Evolutionary conservation across 2,888 invertebrate genomes (phyloP).

Genomic region (Augochlorella aurata): DNA sequence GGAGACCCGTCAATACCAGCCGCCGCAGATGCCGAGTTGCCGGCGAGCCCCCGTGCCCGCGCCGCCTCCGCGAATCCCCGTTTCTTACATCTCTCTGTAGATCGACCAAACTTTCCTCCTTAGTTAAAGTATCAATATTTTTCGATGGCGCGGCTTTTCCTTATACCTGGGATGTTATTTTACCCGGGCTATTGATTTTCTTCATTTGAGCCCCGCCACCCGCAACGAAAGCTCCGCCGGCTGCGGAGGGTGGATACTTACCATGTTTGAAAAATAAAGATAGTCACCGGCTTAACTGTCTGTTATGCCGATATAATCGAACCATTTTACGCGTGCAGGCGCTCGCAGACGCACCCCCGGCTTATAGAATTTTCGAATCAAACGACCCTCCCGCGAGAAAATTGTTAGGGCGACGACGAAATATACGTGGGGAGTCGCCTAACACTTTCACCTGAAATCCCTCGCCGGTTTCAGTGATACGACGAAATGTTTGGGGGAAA

Average conservation of each 20-base stretch:
- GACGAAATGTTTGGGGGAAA: too few species aligned
- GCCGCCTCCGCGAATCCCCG: conserved; percentile 20
- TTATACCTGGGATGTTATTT: conserved; percentile 73
- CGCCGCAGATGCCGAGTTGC: conserved; percentile 70
- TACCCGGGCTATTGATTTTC: conserved; percentile 71
- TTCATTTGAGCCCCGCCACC: conserved; percentile 58
- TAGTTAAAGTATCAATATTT: conserved; percentile 80
- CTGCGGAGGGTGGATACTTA: conserved; percentile 12
- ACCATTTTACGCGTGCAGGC: conserved; percentile 19
- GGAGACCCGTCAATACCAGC: conserved; percentile 77
- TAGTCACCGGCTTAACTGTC: conserved; percentile 30
- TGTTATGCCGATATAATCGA: conserved; percentile 31
- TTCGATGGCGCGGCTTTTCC: conserved; percentile 72
- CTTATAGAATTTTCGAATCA: conserved; percentile 16
- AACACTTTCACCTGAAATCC: too few species aligned
- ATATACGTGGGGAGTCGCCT: too few species aligned
- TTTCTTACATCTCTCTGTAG: conserved; percentile 31
- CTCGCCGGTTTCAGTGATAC: too few species aligned
- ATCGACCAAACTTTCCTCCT: conserved; percentile 75
- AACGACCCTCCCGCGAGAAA: not conserved
- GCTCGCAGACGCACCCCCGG: not conserved
- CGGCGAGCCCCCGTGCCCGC: conserved; percentile 29
- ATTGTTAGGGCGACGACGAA: too few species aligned
- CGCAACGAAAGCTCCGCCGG: not conserved
- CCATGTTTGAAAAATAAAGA: conserved; percentile 44